Evolutionary conservation across 2,888 invertebrate species (phyloP).

Genomic region (Hypomecis atomaria): DNA sequence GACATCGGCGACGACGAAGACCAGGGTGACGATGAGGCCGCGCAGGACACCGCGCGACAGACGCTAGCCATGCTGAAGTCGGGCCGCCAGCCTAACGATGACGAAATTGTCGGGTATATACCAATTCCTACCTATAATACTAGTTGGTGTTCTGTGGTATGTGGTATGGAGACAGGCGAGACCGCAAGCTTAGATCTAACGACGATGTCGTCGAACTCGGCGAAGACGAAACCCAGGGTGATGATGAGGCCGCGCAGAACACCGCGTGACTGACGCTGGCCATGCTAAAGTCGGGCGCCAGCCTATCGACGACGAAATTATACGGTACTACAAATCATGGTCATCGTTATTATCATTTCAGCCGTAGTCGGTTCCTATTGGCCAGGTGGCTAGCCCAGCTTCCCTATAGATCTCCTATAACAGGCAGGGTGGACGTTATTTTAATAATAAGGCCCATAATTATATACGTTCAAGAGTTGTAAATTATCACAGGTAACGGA

Average conservation of each 20-base stretch:
- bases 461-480: too few species aligned
- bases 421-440: too few species aligned
- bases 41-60: conserved; percentile 58
- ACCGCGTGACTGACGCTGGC: conserved; percentile 60
- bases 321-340: conserved; percentile 50
- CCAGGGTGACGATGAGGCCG: conserved; percentile 61
- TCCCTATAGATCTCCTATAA: too few species aligned
- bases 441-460: too few species aligned
- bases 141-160: neutral
- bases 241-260: conserved; percentile 63
- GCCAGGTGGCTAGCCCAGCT: too few species aligned
- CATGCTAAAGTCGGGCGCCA: conserved; percentile 62
- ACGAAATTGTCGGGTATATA: conserved; percentile 66
- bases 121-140: neutral
- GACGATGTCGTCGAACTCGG: conserved; percentile 57
- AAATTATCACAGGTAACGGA: too few species aligned
- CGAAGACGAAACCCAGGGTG: conserved; percentile 63
- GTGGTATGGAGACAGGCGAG: conserved; percentile 65
- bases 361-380: too few species aligned
- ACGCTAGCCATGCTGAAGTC: conserved; percentile 63
- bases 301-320: conserved; percentile 66
- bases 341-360: too few species aligned
- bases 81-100: conserved; percentile 63
- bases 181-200: conserved; percentile 53
- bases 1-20: conserved; percentile 60